phyloP scores from a whole-genome alignment of 2,113 vertebrate species.

The Cyprinodon brontotheroides region DNA sequence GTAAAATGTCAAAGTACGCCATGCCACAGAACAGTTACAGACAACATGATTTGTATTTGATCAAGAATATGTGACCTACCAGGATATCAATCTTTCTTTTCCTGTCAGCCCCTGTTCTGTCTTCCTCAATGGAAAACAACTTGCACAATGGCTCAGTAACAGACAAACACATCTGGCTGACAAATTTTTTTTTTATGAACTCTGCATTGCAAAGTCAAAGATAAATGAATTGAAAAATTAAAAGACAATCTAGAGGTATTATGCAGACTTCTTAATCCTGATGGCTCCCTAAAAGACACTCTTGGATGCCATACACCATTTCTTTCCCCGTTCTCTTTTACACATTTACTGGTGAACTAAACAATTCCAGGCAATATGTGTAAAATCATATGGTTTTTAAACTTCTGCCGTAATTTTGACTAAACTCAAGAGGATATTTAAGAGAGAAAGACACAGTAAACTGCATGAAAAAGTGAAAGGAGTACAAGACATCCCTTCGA shows the following conservation, averaged over 20 bases:
- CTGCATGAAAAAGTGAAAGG: neutral
- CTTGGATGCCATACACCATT: constrained; percentile 5
- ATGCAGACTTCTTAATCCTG: neutral
- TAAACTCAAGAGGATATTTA: neutral
- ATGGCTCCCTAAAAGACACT: neutral
- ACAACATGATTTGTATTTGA: neutral
- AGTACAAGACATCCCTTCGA: neutral
- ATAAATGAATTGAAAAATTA: neutral
- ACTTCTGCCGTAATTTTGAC: neutral
- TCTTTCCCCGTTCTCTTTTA: constrained; percentile 3
- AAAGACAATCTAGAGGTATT: neutral
- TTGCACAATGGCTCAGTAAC: constrained; percentile 16
- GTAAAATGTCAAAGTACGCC: neutral
- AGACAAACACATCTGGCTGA: constrained; percentile 47
- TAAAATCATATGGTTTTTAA: constrained; percentile 49
- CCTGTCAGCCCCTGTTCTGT: constrained; percentile 2
- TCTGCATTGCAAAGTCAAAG: constrained; percentile 13
- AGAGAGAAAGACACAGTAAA: neutral
- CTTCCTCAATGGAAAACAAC: constrained; percentile 45
- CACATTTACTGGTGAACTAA: constrained; percentile 22
- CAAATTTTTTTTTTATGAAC: constrained; percentile 14
- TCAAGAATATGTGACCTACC: neutral
- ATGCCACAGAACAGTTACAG: neutral
- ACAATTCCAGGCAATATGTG: constrained; percentile 38
- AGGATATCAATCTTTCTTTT: constrained; percentile 26